phyloP scores from a whole-genome alignment of 2,113 vertebrate species.

The Embiotoca jacksoni region DNA sequence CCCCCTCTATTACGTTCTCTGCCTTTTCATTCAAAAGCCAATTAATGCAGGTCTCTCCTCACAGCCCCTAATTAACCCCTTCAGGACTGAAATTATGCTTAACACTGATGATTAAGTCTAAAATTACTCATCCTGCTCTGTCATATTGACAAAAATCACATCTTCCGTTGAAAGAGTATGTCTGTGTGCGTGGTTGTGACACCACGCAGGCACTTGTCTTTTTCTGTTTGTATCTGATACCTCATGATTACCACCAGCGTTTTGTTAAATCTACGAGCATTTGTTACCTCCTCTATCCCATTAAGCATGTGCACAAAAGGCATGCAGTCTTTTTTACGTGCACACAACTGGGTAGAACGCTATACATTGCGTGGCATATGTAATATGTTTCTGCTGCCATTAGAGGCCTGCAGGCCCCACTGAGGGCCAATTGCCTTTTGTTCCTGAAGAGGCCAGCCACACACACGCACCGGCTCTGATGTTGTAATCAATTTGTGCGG shows the following conservation, averaged over 20 bases:
- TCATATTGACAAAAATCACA: conserved; percentile 55
- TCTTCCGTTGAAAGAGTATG: conserved; percentile 36
- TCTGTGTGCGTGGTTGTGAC: conserved; percentile 14
- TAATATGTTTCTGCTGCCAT: conserved; percentile 54
- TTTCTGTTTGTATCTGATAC: conserved; percentile 37
- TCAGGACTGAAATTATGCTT: conserved; percentile 80
- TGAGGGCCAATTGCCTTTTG: conserved; percentile 61
- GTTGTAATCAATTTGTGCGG: conserved; percentile 85
- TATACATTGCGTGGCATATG: conserved; percentile 50
- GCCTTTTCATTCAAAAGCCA: conserved; percentile 74
- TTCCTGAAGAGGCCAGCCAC: conserved; percentile 57
- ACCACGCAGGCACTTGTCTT: conserved; percentile 19
- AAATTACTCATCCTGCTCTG: conserved; percentile 79
- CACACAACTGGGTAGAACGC: conserved; percentile 5
- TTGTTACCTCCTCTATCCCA: conserved; percentile 58
- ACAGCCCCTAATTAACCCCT: conserved; percentile 83
- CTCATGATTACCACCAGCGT: conserved; percentile 61
- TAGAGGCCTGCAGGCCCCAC: conserved; percentile 49
- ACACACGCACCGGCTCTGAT: conserved; percentile 68
- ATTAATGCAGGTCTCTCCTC: conserved; percentile 79
- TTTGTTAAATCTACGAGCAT: conserved; percentile 67
- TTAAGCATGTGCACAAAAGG: conserved; percentile 47
- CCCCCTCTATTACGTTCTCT: conserved; percentile 50
- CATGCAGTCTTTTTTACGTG: not conserved
- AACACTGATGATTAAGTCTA: conserved; percentile 80